Evolutionary conservation across 2,888 invertebrate genomes (phyloP).

Genomic region (Apodemia duryi): DNA sequence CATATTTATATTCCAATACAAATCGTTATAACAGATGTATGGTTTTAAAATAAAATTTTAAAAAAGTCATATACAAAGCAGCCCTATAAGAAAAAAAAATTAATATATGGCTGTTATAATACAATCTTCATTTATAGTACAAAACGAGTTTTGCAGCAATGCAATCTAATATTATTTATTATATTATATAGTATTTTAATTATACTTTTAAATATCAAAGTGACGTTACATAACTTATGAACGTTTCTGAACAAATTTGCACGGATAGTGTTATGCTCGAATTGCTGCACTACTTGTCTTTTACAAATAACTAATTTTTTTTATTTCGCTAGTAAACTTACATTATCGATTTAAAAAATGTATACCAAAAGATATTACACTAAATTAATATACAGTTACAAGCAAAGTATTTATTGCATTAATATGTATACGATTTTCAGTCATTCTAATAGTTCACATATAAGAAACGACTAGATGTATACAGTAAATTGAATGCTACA

Average conservation of each 20-base stretch:
- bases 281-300: not conserved
- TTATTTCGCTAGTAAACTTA: not conserved
- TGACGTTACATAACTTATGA: no score
- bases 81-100: not conserved
- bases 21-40: not conserved
- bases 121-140: not conserved
- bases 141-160: not conserved
- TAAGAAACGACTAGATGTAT: slow-evolving; percentile 7
- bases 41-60: not conserved
- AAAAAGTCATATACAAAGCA: not conserved
- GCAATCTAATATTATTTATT: not conserved
- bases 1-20: not conserved
- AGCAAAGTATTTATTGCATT: not conserved
- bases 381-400: slow-evolving; percentile 6
- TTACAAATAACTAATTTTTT: not conserved
- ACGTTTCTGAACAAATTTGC: no score
- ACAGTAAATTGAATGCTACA: not conserved
- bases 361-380: not conserved
- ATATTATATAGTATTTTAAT: no score
- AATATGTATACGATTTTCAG: slow-evolving; percentile 8
- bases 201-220: no score
- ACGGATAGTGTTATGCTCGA: no score
- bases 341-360: not conserved
- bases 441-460: not conserved
- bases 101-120: not conserved